Base-by-base conservation (phyloP, 1,140 invertebrate species). In the Mizuhopecten yessoensis region DNA sequence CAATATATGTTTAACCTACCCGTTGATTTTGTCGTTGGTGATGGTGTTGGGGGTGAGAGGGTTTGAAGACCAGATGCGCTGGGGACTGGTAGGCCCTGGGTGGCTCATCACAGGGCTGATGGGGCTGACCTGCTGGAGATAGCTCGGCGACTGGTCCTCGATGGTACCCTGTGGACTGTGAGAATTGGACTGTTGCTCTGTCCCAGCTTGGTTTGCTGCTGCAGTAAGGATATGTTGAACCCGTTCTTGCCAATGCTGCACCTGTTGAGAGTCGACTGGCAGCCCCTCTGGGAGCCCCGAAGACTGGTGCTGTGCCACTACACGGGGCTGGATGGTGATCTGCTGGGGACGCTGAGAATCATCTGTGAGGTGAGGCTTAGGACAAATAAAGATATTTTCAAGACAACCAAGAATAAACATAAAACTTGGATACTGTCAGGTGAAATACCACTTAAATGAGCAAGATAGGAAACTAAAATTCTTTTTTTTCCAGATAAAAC, bases 171-270 rank as follows among this genome's bases (percentile, higher is more conserved):
- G 45, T 34, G 94, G 92, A 91, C 93, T 94, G 86, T 95, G 36
- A 93, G 92, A 89, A 93, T 93, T 87, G 95, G 96, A 95, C 89
- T 96, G 96, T 17, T 95, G 95, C 42, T 95, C 93, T 87, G 95
- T 96, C 87, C 94, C 95, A 92, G 92, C 96, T 87, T 87, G 86
- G 87, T 45, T 87, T 49, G 86, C 29, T 49, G 36, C 36, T 39
- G 90, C 86, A 87, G 57, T 75, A n/a, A 75, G 57, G 23, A 75
- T 75, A 39, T 88, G 87, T 45, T 87, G 90, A 88, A 34, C 88
- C 88, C 90, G 49, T 88, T 89, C 42, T 33, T 90, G 34, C 23
- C 75, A 75, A 75, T 90, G 39, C 87, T 90, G 89, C 23, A 33
- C 49, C 90, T 93, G 87, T 86, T 93, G 91, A 36, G 33, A 29